Evolutionary conservation across 1,140 invertebrate species (phyloP).

Genomic region (Babylonia areolata): DNA sequence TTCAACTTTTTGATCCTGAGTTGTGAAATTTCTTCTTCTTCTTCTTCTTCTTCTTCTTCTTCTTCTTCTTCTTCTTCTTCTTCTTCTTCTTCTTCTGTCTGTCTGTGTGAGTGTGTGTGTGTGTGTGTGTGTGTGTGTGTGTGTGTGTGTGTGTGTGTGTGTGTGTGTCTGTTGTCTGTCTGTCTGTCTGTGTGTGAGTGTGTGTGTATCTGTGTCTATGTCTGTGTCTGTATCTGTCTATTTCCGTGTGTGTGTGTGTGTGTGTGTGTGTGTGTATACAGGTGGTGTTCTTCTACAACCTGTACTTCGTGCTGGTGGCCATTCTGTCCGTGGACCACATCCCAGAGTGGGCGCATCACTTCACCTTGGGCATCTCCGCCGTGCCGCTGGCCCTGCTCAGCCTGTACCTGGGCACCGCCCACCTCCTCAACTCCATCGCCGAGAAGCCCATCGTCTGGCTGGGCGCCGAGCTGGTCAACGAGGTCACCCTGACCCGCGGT

Average conservation of each 20-base stretch:
- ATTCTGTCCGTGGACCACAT: slow-evolving; percentile 63
- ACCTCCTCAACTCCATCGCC: slow-evolving; percentile 63
- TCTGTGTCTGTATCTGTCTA: no score
- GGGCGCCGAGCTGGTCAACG: slow-evolving; percentile 53
- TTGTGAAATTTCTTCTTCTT: no score
- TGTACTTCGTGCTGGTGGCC: slow-evolving; percentile 48
- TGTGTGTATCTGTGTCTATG: slow-evolving; percentile 11
- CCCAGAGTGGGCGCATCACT: slow-evolving; percentile 49
- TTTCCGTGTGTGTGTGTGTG: slow-evolving; percentile 11
- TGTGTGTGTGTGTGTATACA: slow-evolving; percentile 21
- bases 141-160: slow-evolving; percentile 6
- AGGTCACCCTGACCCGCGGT: slow-evolving; percentile 48
- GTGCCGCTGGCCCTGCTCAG: slow-evolving; percentile 46
- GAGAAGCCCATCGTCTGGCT: slow-evolving; percentile 62
- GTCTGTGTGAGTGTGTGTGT: background rate
- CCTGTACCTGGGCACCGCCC: slow-evolving; percentile 55
- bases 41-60: no score
- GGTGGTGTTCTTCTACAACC: slow-evolving; percentile 62
- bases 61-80: no score
- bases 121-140: slow-evolving; percentile 6
- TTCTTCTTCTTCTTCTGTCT: no score
- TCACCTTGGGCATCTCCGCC: slow-evolving; percentile 60
- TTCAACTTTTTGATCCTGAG: no score
- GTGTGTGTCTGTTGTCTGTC: background rate
- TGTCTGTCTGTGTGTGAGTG: background rate